phyloP scores from a whole-genome alignment of 1,140 invertebrate genomes.

The Diplogasteroides magnus region DNA sequence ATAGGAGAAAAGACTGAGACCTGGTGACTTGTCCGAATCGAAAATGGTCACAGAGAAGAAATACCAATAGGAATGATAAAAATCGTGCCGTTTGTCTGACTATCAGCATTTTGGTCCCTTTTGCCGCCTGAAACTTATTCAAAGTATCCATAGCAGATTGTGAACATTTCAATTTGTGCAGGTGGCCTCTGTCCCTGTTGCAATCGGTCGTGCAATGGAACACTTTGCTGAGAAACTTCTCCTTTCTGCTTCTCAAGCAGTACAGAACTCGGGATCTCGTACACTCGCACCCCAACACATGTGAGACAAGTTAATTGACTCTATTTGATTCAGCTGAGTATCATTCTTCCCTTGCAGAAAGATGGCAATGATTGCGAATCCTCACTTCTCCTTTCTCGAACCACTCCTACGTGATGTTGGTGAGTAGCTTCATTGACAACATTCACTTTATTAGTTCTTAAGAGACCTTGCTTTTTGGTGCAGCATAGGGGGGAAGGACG shows the following conservation, averaged over 20 bases:
- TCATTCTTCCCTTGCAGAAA: slow-evolving; percentile 30
- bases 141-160: no score
- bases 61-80: no score
- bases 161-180: not conserved
- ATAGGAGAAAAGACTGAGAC: no score
- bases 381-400: slow-evolving; percentile 43
- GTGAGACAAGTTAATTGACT: slow-evolving; percentile 34
- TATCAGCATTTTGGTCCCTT: no score
- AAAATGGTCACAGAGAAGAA: no score
- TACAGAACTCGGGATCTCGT: slow-evolving; percentile 26
- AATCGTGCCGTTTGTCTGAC: no score
- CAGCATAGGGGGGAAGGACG: no score
- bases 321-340: slow-evolving; percentile 2
- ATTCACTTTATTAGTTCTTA: no score
- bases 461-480: no score
- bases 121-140: no score
- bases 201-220: slow-evolving; percentile 53
- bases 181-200: slow-evolving; percentile 51
- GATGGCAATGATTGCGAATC: slow-evolving; percentile 34
- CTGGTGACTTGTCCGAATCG: no score
- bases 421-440: no score
- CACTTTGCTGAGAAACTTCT: slow-evolving; percentile 54
- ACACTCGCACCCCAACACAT: slow-evolving; percentile 49
- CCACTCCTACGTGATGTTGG: slow-evolving; percentile 34
- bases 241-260: slow-evolving; percentile 14